Conservation (phyloP, 1,140 invertebrate genomes). For the Sycophila sp. region DNA sequence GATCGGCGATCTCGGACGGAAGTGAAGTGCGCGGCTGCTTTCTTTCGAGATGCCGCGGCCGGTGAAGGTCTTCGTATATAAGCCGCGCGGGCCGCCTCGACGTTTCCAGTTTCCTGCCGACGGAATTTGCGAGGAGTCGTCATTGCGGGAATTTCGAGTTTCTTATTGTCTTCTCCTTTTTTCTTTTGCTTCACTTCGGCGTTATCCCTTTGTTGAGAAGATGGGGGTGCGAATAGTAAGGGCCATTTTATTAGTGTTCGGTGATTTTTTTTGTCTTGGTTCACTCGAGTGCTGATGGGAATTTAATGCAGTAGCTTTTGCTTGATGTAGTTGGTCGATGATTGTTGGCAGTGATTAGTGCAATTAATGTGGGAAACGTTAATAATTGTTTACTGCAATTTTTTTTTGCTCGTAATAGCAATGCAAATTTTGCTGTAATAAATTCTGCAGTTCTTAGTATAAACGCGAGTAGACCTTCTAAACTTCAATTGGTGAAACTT, state of each 20-base stretch:
- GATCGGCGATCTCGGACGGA: conserved; percentile 1
- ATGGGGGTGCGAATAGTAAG: conserved; percentile 9
- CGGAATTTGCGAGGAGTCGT: background rate
- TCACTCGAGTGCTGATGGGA: background rate
- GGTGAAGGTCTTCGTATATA: conserved; percentile 65
- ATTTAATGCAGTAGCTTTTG: background rate
- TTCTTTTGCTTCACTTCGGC: background rate
- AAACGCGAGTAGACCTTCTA: no score
- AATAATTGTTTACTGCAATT: background rate
- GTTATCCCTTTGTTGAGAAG: background rate
- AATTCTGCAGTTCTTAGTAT: no score
- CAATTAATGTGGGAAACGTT: background rate
- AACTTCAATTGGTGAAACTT: no score
- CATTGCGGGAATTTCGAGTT: background rate
- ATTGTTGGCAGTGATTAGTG: background rate
- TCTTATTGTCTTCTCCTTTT: background rate
- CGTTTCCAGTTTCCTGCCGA: conserved; percentile 56
- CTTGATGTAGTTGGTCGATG: background rate
- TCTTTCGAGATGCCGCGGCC: background rate
- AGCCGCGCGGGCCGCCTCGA: conserved; percentile 48
- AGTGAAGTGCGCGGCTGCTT: conserved; percentile 27
- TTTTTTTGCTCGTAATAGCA: background rate
- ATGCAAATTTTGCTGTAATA: no score
- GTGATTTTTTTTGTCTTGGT: background rate
- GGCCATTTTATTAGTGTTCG: background rate